These are phyloP conservation scores for Falco berigora DNA, from an alignment of 2,797 vertebrate species.

Conservation along the genomic window DNA sequence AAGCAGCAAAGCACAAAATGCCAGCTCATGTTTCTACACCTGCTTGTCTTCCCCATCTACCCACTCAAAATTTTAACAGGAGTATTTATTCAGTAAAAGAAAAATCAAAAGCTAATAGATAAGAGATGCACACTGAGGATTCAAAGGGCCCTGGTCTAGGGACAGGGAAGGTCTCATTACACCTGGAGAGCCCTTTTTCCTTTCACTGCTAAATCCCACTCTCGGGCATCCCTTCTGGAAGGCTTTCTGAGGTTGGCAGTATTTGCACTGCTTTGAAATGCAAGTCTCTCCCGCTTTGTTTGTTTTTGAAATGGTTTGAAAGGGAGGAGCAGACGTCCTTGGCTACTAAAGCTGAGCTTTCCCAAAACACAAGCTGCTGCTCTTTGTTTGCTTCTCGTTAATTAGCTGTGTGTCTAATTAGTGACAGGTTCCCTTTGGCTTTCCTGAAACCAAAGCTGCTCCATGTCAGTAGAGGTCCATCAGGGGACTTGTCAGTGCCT, in stretches of 20 bases:
- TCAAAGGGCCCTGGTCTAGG: background rate
- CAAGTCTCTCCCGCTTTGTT: constrained; percentile 41
- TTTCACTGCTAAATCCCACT: constrained; percentile 55
- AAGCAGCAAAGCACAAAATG: background rate
- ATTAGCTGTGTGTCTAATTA: constrained; percentile 72
- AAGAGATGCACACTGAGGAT: background rate
- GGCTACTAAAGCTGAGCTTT: constrained; percentile 49
- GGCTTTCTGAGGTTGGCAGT: constrained; percentile 32
- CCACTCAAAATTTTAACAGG: background rate
- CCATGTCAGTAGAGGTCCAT: constrained; percentile 48
- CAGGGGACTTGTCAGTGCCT: constrained; percentile 54
- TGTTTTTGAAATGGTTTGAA: constrained; percentile 58
- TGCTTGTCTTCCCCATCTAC: background rate
- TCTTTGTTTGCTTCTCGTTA: constrained; percentile 68
- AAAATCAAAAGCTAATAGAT: constrained; percentile 24
- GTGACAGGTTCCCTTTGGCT: constrained; percentile 60
- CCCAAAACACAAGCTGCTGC: constrained; percentile 65
- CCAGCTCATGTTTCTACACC: background rate
- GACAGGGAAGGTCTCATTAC: constrained; percentile 9
- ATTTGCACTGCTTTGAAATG: constrained; percentile 62
- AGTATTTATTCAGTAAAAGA: constrained; percentile 2
- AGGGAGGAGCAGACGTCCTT: constrained; percentile 44
- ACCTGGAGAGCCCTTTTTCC: constrained; percentile 23
- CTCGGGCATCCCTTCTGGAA: background rate
- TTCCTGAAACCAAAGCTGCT: constrained; percentile 64